Percentiles rank a stretch among this genome's conserved stretches.
Conservation (phyloP, 2,888 invertebrate species). For the Tetramorium bicarinatum region DNA sequence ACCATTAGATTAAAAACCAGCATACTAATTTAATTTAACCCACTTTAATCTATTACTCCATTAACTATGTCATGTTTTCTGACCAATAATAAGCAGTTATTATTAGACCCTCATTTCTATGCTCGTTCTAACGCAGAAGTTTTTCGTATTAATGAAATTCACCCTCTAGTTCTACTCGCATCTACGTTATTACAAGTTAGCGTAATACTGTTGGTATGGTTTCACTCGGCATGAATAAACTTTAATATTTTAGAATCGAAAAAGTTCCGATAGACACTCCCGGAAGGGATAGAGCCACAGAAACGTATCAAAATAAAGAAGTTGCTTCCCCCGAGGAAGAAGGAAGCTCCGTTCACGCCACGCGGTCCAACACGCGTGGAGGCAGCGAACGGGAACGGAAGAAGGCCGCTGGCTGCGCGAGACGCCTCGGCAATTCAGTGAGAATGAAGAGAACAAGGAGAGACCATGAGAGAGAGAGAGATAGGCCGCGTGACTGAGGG, state of each 20-base stretch:
- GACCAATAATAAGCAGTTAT: neutral
- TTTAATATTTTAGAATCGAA: neutral
- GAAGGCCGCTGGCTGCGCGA: slow-evolving; percentile 13
- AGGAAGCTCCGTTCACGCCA: neutral
- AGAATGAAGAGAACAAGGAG: slow-evolving; percentile 15
- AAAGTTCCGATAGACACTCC: neutral
- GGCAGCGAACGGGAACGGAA: slow-evolving; percentile 5
- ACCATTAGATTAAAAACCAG: slow-evolving; percentile 13
- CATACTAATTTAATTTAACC: slow-evolving; percentile 6
- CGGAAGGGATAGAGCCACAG: no score
- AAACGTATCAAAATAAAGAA: neutral
- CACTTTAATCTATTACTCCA: slow-evolving; percentile 26
- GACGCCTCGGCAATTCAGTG: neutral
- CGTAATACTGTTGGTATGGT: neutral
- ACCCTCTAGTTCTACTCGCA: neutral
- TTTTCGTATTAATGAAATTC: slow-evolving; percentile 23
- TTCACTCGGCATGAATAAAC: neutral
- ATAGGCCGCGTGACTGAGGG: slow-evolving; percentile 14
- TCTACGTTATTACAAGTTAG: neutral
- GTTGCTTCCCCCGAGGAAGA: neutral
- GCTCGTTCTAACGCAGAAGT: neutral
- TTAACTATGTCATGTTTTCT: slow-evolving; percentile 13
- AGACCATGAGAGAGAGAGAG: slow-evolving; percentile 16
- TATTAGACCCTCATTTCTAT: neutral
- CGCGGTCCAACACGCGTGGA: slow-evolving; percentile 18